Percentiles rank a stretch among this genome's conserved stretches.
Conservation (phyloP, 2,888 invertebrate species). For the Sesamia inferens region DNA sequence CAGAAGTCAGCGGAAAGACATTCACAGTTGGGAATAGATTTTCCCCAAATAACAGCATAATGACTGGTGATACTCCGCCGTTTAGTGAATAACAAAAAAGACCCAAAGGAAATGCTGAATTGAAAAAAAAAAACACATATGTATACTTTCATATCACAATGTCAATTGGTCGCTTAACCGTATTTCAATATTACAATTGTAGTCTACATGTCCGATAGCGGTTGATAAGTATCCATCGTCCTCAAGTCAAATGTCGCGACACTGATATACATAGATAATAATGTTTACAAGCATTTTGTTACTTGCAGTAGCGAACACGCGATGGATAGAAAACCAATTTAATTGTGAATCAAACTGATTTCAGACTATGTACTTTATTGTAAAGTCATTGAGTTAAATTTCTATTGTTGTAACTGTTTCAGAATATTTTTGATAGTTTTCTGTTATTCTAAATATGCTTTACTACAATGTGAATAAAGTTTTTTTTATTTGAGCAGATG, state of each 20-base stretch:
- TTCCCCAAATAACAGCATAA: not conserved
- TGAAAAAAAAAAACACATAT: not conserved
- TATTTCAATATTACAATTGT: conserved; percentile 30
- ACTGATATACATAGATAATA: conserved; percentile 54
- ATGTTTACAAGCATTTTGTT: conserved; percentile 28
- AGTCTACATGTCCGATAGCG: conserved; percentile 32
- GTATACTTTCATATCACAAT: conserved; percentile 14
- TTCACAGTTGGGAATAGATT: not conserved
- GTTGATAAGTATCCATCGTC: conserved; percentile 17
- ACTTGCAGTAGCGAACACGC: conserved; percentile 12
- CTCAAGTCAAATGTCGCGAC: conserved; percentile 51
- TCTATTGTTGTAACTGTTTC: not conserved
- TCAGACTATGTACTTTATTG: not conserved
- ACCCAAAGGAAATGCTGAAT: not conserved
- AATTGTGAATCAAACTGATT: not conserved
- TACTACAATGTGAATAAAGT: accelerated
- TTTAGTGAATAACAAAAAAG: not conserved
- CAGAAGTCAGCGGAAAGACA: too few species aligned
- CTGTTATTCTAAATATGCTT: conserved; percentile 1
- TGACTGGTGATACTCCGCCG: not conserved
- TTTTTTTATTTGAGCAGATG: conserved; percentile 22
- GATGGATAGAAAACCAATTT: not conserved
- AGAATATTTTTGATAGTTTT: not conserved
- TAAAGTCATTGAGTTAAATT: not conserved
- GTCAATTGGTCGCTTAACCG: conserved; percentile 8